phyloP scores from a whole-genome alignment of 2,113 vertebrate species.

The Sylvilagus bachmani region DNA sequence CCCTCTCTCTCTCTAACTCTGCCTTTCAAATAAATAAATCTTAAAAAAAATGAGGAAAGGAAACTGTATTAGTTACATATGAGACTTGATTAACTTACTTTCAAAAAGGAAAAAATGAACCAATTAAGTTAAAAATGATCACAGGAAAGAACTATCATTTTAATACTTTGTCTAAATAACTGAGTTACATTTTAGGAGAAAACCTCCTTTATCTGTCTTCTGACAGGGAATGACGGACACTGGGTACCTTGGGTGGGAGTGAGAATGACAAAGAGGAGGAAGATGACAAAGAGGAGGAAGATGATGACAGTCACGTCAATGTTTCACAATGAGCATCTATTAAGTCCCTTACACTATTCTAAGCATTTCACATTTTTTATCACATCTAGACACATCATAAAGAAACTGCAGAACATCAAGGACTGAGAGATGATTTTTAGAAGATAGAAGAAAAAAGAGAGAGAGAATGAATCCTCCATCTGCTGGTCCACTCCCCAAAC shows the following conservation, averaged over 20 bases:
- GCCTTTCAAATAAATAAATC: too few relatives aligned
- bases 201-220: neutral
- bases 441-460: too few relatives aligned
- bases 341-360: neutral
- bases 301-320: neutral
- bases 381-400: neutral
- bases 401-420: too few relatives aligned
- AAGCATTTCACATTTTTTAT: neutral
- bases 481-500: too few relatives aligned
- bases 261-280: neutral
- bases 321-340: neutral
- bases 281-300: too few relatives aligned
- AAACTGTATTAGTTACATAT: conserved; percentile 31
- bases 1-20: too few relatives aligned
- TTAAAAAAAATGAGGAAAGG: neutral
- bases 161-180: neutral
- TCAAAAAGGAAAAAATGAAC: neutral
- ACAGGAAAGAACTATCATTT: neutral
- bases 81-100: neutral
- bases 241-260: neutral
- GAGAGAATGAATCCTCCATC: too few relatives aligned
- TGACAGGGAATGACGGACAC: neutral
- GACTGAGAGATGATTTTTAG: too few relatives aligned
- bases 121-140: conserved; percentile 29
- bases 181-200: neutral